phyloP scores from a whole-genome alignment of 2,797 vertebrate genomes.

The Myotis planiceps region DNA sequence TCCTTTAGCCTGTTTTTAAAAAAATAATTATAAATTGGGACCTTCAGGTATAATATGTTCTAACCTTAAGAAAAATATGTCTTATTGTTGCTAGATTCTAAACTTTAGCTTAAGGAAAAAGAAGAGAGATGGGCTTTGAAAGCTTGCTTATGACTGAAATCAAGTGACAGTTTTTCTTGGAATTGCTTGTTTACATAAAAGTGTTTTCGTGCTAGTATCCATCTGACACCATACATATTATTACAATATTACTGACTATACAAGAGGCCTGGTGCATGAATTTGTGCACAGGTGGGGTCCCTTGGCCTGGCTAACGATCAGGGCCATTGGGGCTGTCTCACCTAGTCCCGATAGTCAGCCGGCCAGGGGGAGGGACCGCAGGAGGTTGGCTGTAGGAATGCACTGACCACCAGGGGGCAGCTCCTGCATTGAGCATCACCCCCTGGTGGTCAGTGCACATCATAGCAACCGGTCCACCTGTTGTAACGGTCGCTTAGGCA shows the following conservation, averaged over 20 bases:
- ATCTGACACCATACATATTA: neutral
- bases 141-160: constrained; percentile 20
- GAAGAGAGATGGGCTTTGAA: neutral
- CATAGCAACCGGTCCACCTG: too few relatives aligned
- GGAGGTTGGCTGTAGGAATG: too few relatives aligned
- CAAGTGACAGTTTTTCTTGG: constrained; percentile 19
- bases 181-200: constrained; percentile 48
- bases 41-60: neutral
- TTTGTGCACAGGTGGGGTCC: too few relatives aligned
- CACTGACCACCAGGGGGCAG: too few relatives aligned
- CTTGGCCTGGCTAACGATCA: too few relatives aligned
- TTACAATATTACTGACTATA: neutral
- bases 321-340: too few relatives aligned
- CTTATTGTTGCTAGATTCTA: constrained; percentile 5
- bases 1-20: neutral
- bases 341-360: too few relatives aligned
- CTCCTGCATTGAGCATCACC: too few relatives aligned
- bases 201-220: neutral
- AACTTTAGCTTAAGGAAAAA: neutral
- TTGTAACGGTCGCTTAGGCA: too few relatives aligned
- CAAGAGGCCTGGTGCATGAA: too few relatives aligned
- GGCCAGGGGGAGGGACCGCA: too few relatives aligned
- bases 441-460: too few relatives aligned
- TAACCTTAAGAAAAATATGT: neutral
- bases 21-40: neutral